Percentiles rank a stretch among this genome's conserved stretches.
Evolutionary conservation across 2,797 vertebrate genomes (phyloP).

Genomic region (Darevskia nairensis): DNA sequence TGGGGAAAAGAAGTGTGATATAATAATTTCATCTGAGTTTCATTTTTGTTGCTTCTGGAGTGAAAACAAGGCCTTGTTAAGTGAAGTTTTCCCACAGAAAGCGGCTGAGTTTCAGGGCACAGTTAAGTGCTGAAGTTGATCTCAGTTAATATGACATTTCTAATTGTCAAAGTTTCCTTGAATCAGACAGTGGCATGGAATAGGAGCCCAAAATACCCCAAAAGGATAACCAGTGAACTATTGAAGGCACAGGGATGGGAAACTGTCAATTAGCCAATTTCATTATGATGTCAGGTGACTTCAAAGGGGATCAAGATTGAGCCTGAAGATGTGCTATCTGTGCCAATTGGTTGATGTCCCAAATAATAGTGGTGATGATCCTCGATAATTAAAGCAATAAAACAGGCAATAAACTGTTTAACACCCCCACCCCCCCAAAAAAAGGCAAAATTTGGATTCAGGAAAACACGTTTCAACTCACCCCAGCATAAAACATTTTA

Average conservation of each 20-base stretch:
- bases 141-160: background rate
- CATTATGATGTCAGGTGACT: too few species aligned
- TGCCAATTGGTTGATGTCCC: background rate
- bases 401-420: background rate
- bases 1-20: background rate
- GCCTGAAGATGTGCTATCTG: too few species aligned
- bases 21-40: background rate
- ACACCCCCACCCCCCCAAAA: background rate
- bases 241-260: too few species aligned
- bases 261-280: too few species aligned
- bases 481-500: slow-evolving; percentile 99
- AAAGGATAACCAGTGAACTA: background rate
- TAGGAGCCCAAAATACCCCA: background rate
- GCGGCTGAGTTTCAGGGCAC: background rate
- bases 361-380: background rate
- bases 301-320: too few species aligned
- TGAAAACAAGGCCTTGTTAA: background rate
- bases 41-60: background rate
- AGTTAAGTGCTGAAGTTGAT: background rate
- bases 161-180: background rate
- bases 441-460: background rate
- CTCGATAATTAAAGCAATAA: slow-evolving; percentile 13
- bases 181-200: background rate
- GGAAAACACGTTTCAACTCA: slow-evolving; percentile 76
- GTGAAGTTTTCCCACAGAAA: background rate